A percentile compares a stretch with the other conserved stretches of the same genome.
phyloP scores from a whole-genome alignment of 2,888 invertebrate species.

The Amphipyra berbera region DNA sequence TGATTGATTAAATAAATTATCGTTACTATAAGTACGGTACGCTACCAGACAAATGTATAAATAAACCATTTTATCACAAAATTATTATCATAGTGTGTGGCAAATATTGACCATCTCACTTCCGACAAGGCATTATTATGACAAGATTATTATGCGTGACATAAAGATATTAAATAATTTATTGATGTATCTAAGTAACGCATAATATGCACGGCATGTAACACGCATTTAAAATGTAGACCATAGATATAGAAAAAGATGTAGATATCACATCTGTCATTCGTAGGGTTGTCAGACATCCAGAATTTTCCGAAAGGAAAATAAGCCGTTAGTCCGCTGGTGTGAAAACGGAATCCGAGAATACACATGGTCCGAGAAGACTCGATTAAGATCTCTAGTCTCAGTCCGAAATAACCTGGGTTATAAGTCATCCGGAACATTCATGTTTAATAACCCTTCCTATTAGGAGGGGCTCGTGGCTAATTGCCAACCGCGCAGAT shows the following conservation, averaged over 20 bases:
- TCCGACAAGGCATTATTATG: constrained; percentile 17
- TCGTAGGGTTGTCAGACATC: constrained; percentile 4
- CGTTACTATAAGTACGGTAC: no score
- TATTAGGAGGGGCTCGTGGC: no score
- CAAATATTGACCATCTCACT: constrained; percentile 11
- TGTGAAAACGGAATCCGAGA: no score
- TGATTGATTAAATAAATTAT: no score
- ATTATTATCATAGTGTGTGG: constrained; percentile 13
- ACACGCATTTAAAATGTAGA: constrained; percentile 1
- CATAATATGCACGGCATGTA: not conserved
- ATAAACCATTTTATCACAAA: not conserved
- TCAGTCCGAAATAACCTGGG: no score
- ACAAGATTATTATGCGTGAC: not conserved
- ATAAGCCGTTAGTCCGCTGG: not conserved
- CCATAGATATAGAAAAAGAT: no score
- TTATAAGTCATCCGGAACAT: no score
- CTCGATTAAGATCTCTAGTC: no score
- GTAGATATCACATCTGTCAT: constrained; percentile 1
- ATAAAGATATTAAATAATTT: constrained; percentile 24
- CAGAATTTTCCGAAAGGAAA: not conserved
- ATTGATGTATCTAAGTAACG: not conserved
- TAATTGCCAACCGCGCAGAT: no score
- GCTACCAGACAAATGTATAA: no score
- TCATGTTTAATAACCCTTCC: no score
- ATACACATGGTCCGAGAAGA: no score